Evolutionary conservation across 2,113 vertebrate genomes (phyloP), one percentile per base, ranked within the genome.

Genomic region (Eurystomus gularis): DNA sequence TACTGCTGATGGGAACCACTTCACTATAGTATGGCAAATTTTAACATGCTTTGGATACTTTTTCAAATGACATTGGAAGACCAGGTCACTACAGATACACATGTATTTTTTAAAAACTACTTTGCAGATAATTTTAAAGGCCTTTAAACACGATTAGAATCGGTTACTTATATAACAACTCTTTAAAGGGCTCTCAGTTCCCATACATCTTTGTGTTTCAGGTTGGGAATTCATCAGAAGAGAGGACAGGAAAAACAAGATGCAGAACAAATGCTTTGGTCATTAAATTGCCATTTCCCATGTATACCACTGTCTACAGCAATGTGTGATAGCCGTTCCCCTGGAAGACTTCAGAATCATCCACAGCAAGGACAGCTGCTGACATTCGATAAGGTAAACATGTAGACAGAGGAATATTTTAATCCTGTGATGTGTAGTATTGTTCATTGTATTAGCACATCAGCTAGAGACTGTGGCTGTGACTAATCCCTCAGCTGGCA

Each of bases 251-350:
- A 55, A 71, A 90, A 82, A 83, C 0, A 0, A 88, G 72, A 81
- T 8, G 13, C 25, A 66, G n/a, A 88, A 88, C 0, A 2, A 85
- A 82, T 58, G 28, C 37, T 73, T 77, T 37, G 20, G 71, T 69
- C 37, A 11, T 93, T 88, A 80, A 90, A 80, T 62, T 90, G 68
- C 58, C 62, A 19, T 92, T 92, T 93, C 85, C n/a, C 28, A 10
- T 35, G 35, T 55, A 54, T 70, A 20, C 17, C 44, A 25, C 42
- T 60, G 64, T 83, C 55, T 84, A 73, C 31, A 92, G 55, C 51
- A 88, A 39, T 0, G 7, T 42, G 42, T 49, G 58, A 64, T 6
- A 82, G 51, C 39, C 51, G 54, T 68, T 86, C 31, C 29, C 28
- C 24, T 55, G 20, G 77, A 94, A 68, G 39, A 46, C 58, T 81